These are phyloP conservation scores for Megamerina dolium DNA, from an alignment of 2,888 invertebrate species.

Conservation along the genomic window DNA sequence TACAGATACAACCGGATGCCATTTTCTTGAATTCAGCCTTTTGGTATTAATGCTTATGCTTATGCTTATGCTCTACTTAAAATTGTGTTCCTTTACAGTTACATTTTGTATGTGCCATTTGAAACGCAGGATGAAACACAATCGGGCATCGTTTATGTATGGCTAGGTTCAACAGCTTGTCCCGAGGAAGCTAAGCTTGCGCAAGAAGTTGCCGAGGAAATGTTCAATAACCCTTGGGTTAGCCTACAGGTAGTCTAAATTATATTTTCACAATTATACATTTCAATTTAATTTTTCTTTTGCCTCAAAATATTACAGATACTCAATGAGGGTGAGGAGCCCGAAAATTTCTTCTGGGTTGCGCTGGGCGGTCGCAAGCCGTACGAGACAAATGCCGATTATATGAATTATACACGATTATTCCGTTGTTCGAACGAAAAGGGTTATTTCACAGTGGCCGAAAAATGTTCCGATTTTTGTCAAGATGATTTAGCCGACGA, in stretches of 20 bases:
- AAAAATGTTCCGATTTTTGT: slow-evolving; percentile 71
- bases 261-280: neutral
- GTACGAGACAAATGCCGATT: slow-evolving; percentile 83
- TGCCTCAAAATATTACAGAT: slow-evolving; percentile 59
- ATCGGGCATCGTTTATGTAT: slow-evolving; percentile 89
- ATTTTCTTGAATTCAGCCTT: slow-evolving; percentile 85
- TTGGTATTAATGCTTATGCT: slow-evolving; percentile 64
- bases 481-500: slow-evolving; percentile 98
- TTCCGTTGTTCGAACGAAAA: slow-evolving; percentile 99
- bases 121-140: slow-evolving; percentile 72
- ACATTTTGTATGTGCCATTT: slow-evolving; percentile 87
- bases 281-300: neutral
- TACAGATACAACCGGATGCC: slow-evolving; percentile 85
- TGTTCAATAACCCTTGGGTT: slow-evolving; percentile 79
- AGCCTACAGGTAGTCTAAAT: slow-evolving; percentile 60
- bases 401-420: slow-evolving; percentile 86
- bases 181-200: slow-evolving; percentile 79
- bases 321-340: slow-evolving; percentile 89
- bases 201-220: slow-evolving; percentile 87
- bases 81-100: slow-evolving; percentile 54
- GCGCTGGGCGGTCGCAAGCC: slow-evolving; percentile 87
- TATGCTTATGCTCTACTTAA: neutral
- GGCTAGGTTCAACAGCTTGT: slow-evolving; percentile 84
- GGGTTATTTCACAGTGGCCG: slow-evolving; percentile 97
- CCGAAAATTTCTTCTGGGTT: slow-evolving; percentile 98